A percentile compares a stretch with the other conserved stretches of the same genome.
phyloP scores from a whole-genome alignment of 1,140 invertebrate species.

The Platorchestia sp. region DNA sequence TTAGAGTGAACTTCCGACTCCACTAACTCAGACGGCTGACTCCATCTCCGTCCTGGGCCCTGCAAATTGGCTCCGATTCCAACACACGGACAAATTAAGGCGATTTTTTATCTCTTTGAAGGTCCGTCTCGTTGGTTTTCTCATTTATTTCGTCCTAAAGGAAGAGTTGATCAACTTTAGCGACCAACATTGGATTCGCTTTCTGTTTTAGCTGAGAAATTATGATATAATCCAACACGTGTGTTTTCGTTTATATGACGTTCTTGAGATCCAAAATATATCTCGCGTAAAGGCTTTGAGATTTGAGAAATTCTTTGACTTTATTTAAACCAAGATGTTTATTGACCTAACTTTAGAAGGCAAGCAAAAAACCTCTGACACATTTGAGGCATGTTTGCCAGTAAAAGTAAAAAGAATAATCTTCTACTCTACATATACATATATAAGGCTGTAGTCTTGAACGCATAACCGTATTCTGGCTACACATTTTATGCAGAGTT shows the following conservation, averaged over 20 bases:
- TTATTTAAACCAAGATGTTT: too few species aligned
- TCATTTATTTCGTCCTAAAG: not conserved
- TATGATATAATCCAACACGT: not conserved
- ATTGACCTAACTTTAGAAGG: too few species aligned
- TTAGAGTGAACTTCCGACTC: conserved; percentile 6
- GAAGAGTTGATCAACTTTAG: not conserved
- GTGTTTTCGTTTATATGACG: not conserved
- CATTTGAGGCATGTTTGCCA: too few species aligned
- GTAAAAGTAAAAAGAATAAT: too few species aligned
- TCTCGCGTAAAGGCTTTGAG: too few species aligned
- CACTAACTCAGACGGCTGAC: not conserved
- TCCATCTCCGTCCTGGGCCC: not conserved
- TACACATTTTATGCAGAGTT: too few species aligned
- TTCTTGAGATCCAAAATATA: not conserved
- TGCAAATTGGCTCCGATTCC: not conserved
- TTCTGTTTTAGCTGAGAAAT: not conserved
- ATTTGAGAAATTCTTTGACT: too few species aligned
- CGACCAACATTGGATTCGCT: not conserved
- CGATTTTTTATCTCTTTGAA: not conserved
- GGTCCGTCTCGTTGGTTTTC: not conserved
- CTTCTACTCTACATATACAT: too few species aligned
- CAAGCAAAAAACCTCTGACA: too few species aligned
- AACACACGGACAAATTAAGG: not conserved
- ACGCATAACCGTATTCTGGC: too few species aligned
- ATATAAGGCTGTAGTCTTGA: too few species aligned